phyloP scores from a whole-genome alignment of 2,113 vertebrate species.

The Athene cunicularia region DNA sequence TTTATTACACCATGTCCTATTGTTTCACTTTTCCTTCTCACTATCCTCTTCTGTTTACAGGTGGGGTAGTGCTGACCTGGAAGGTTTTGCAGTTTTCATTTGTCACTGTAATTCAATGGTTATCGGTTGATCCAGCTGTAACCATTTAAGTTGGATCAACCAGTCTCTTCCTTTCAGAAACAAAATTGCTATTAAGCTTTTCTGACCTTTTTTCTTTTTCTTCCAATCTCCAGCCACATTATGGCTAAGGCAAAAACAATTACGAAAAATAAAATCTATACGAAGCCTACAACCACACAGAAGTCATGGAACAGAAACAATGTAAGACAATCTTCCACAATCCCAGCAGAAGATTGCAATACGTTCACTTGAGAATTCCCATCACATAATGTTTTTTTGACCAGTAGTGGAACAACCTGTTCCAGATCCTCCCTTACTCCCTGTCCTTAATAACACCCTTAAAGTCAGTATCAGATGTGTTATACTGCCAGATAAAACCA shows the following conservation, averaged over 20 bases:
- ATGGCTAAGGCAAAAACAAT: not conserved
- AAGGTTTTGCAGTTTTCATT: not conserved
- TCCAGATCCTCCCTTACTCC: not conserved
- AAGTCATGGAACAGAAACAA: not conserved
- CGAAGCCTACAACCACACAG: not conserved
- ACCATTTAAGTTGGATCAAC: not conserved
- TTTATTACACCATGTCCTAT: accelerated
- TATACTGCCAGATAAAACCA: not conserved
- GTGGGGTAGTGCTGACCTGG: not conserved
- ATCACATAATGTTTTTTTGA: not conserved
- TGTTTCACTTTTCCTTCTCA: not conserved
- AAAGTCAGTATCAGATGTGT: not conserved
- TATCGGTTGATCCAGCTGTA: not conserved
- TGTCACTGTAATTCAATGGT: not conserved
- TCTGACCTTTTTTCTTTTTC: not conserved
- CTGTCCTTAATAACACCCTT: not conserved
- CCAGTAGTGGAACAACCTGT: not conserved
- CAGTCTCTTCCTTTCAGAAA: not conserved
- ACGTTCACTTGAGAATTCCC: not conserved
- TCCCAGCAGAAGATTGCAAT: not conserved
- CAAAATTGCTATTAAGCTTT: conserved; percentile 1
- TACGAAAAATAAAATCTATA: not conserved
- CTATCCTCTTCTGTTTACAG: not conserved
- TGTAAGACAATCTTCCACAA: not conserved
- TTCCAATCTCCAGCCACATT: not conserved